Evolutionary conservation across 2,888 invertebrate genomes (phyloP), one percentile per base, ranked within the genome.

Genomic region (Ephialtes manifestator): DNA sequence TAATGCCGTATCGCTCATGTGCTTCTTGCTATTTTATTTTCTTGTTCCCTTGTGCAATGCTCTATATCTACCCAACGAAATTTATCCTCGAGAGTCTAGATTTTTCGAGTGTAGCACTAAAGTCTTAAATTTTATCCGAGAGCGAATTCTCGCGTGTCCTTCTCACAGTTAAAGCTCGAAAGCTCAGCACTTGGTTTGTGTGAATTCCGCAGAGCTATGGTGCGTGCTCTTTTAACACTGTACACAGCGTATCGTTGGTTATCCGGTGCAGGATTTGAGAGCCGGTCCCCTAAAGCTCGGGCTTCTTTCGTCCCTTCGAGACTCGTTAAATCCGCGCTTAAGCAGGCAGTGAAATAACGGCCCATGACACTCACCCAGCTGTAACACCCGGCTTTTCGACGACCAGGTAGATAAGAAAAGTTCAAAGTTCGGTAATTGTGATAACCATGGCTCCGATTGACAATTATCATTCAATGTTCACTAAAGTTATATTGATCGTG

Each of bases 341-440:
- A 80, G 55, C 67, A 67, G 43, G 53, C 72, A 28, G 46, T 65
- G 65, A 80, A 72, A 46, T 72, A 72, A 80, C 46, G 72, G 31
- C 13, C 63, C 53, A 55, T 4, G 55, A 65, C 39, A 24, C 20
- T 13, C 28, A 7, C 18, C 18, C 11, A 13, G 13, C 43, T 13
- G 31, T 65, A 53, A 65, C 43, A 67, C 24, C 67, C 43, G 31
- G 13, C 10, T 28, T 43, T 53, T 53, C 53, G 11, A 28, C 31
- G 15, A 70, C 35, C 28, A 35, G 11, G 11, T 15, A 53, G 51
- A 70, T 51, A 20, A 51, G 53, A 48, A 28, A 48, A 48, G 15
- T 68, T 48, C 15, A 5, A 10, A 68, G 48, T 68, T 28, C 48
- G n/a, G 15, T 13, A 28, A 68, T 15, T 68, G 20, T 28, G 28